Evolutionary conservation across 2,797 vertebrate genomes (phyloP).

Genomic region (Silurus aristotelis): DNA sequence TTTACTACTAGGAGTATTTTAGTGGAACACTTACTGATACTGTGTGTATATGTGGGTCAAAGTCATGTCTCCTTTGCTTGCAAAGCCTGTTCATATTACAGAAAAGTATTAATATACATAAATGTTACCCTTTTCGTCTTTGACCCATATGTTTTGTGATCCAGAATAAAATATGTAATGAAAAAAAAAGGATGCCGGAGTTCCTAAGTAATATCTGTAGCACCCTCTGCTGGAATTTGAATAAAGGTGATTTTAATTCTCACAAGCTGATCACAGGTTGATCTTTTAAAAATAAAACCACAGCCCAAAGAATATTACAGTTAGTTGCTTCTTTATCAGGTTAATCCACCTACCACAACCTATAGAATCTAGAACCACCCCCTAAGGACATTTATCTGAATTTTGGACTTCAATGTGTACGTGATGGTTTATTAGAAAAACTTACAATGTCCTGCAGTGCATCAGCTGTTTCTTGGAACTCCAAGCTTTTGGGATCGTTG

Average conservation of each 20-base stretch:
- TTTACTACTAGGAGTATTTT: neutral
- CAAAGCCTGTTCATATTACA: neutral
- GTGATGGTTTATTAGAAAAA: constrained; percentile 28
- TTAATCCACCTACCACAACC: too few relatives aligned
- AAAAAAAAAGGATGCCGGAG: neutral
- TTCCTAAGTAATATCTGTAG: constrained; percentile 4
- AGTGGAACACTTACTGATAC: neutral
- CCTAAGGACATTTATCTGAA: neutral
- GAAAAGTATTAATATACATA: constrained; percentile 9
- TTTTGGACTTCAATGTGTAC: neutral
- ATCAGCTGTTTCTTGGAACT: constrained; percentile 60
- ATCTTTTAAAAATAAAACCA: neutral
- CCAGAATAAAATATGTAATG: constrained; percentile 6
- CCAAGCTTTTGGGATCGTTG: constrained; percentile 62
- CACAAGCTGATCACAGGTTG: neutral
- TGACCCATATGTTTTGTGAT: neutral
- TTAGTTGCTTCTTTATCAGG: neutral
- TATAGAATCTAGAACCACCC: too few relatives aligned
- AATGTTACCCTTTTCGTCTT: neutral
- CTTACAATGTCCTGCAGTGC: constrained; percentile 70
- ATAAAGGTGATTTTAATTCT: neutral
- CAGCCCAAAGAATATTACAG: neutral
- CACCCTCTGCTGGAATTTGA: constrained; percentile 20
- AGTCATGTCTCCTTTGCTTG: neutral
- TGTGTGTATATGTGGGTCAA: neutral